Evolutionary conservation across 2,888 invertebrate genomes (phyloP), one percentile per base, ranked within the genome.

Genomic region (Hypolimnas misippus): DNA sequence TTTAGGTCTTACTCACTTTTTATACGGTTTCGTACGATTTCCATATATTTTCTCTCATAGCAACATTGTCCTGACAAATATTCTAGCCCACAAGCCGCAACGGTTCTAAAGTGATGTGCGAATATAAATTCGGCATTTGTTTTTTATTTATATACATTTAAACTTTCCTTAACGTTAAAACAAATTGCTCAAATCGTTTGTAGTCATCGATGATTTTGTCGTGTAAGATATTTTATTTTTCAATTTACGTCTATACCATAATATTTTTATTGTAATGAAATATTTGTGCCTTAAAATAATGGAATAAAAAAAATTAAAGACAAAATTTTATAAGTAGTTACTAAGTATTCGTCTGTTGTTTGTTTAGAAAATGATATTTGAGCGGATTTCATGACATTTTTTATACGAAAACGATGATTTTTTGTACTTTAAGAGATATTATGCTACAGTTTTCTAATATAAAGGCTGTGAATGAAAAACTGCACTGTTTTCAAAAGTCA

Each of bases 361-460:
- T 57, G 3, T 19, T 19, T 29, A 49, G 3, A 16, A 21, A 16
- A 50, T 38, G 8, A 55, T 40, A 49, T 73, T 73, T 74, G 82
- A 84, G 84, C 79, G 75, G 70, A 77, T 72, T 74, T 83, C 84
- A 84, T 86, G 84, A 85, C 86, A 83, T 75, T 57, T 51, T 73
- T 72, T 66, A n/a, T 40, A 55, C 44, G 17, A 5, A 42, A n/a
- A 40, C 25, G 25, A 25, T 49, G 6, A 8, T 25, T 49, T 46
- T 49, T 29, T 49, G 29, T 49, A 49, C 29, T 29, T 49, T 49
- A 25, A 29, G 29, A 29, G 12, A 25, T 21, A 6, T n/a, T 4
- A 49, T 21, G 42, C 16, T 19, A 42, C 42, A 8, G 21, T 21
- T 46, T 56, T 35, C 17, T 62, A 66, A 70, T 73, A 74, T 70